Evolutionary conservation across 30 jellyfish, hydroid and myxozoan species (phyloP).

Genomic region (Aurelia sp.): DNA sequence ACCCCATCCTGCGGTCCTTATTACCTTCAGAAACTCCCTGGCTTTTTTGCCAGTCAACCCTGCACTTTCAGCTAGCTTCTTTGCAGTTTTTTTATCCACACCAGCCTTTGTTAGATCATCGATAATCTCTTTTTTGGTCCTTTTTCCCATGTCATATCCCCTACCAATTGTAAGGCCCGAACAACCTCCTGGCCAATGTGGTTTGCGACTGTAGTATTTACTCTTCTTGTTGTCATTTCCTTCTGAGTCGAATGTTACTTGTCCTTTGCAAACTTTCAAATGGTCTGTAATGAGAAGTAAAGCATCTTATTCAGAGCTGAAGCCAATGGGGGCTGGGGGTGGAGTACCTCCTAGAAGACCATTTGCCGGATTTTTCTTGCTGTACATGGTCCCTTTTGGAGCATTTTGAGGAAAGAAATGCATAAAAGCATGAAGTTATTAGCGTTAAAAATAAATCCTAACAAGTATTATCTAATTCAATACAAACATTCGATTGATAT

Average conservation of each 20-base stretch:
- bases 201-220: constrained; percentile 62
- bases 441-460: too few species aligned
- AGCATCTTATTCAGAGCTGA: not conserved
- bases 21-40: constrained; percentile 55
- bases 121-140: constrained; percentile 37
- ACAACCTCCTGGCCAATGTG: constrained; percentile 61
- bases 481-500: too few species aligned
- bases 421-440: too few species aligned
- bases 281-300: not conserved
- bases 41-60: constrained; percentile 48
- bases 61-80: constrained; percentile 47
- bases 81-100: constrained; percentile 31
- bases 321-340: too few species aligned
- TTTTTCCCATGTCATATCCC: constrained; percentile 77
- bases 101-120: constrained; percentile 63
- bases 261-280: constrained; percentile 75
- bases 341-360: too few species aligned
- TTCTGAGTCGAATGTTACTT: constrained; percentile 68
- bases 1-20: not conserved
- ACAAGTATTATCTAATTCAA: too few species aligned
- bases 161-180: constrained; percentile 81
- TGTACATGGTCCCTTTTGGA: too few species aligned
- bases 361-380: too few species aligned
- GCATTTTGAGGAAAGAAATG: too few species aligned
- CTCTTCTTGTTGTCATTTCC: constrained; percentile 72